These are phyloP conservation scores for Spilosoma lubricipeda DNA, from an alignment of 2,888 invertebrate genomes.

Conservation along the genomic window DNA sequence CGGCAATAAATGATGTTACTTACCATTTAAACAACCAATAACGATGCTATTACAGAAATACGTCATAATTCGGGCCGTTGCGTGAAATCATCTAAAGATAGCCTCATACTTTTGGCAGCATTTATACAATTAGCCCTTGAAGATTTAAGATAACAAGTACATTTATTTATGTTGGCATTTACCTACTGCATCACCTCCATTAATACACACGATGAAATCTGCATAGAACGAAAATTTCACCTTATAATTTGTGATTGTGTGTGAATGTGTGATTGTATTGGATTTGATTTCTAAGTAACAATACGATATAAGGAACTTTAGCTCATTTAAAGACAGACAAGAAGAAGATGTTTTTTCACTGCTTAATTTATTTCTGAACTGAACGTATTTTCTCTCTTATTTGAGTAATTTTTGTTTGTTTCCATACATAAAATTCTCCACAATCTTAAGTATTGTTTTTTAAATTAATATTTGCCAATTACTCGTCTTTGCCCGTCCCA, in stretches of 20 bases:
- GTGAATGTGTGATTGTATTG: too few species aligned
- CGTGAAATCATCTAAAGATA: constrained; percentile 41
- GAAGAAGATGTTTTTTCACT: too few species aligned
- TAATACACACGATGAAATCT: constrained; percentile 32
- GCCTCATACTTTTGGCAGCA: constrained; percentile 44
- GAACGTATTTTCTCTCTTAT: too few species aligned
- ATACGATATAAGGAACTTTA: too few species aligned
- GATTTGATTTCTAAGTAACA: too few species aligned
- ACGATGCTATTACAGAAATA: constrained; percentile 20
- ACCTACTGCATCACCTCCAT: constrained; percentile 40
- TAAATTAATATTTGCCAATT: not conserved
- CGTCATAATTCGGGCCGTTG: constrained; percentile 20
- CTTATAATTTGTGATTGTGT: too few species aligned
- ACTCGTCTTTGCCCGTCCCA: not conserved
- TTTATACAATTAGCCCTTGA: constrained; percentile 62
- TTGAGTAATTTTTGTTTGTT: not conserved
- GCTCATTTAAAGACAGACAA: too few species aligned
- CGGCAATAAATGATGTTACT: constrained; percentile 16
- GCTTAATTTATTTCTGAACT: too few species aligned
- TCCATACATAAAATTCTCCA: not conserved
- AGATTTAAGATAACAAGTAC: constrained; percentile 58
- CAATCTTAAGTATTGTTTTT: not conserved
- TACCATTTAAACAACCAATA: constrained; percentile 11
- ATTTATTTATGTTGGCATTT: constrained; percentile 61
- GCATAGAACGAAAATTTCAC: constrained; percentile 12